phyloP scores from a whole-genome alignment of 2,113 vertebrate genomes.

The Bagarius yarrelli region DNA sequence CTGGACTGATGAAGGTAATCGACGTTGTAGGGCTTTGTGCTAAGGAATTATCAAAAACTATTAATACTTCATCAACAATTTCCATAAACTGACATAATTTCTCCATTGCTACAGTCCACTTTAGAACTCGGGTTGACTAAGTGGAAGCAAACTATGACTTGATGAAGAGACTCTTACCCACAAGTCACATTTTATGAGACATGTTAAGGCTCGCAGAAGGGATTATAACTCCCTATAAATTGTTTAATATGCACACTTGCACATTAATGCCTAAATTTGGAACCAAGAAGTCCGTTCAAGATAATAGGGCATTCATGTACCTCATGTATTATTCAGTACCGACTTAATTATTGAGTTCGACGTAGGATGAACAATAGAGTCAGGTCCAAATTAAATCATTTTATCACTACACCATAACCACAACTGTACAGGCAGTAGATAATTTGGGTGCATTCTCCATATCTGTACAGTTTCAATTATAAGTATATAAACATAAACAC shows the following conservation, averaged over 20 bases:
- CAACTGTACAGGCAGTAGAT: too few relatives aligned
- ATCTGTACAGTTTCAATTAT: too few relatives aligned
- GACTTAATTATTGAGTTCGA: slow-evolving; percentile 3
- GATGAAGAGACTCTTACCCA: slow-evolving; percentile 3
- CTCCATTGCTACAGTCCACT: not conserved
- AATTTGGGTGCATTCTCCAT: too few relatives aligned
- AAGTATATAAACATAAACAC: too few relatives aligned
- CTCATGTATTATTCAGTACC: not conserved
- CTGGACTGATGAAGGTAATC: slow-evolving; percentile 54
- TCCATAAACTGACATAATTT: not conserved
- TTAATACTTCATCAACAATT: slow-evolving; percentile 1
- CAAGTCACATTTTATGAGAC: slow-evolving; percentile 2
- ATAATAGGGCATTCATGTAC: not conserved
- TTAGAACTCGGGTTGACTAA: not conserved
- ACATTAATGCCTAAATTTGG: slow-evolving; percentile 1
- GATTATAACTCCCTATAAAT: not conserved
- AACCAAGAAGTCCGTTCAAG: not conserved
- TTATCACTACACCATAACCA: too few relatives aligned
- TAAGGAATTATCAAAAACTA: slow-evolving; percentile 8
- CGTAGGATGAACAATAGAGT: not conserved
- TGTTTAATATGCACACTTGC: not conserved
- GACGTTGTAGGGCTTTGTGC: slow-evolving; percentile 3
- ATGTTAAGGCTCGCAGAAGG: not conserved
- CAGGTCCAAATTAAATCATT: not conserved
- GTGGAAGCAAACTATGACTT: slow-evolving; percentile 14